Evolutionary conservation across 2,113 vertebrate genomes (phyloP), one percentile per base, ranked within the genome.

Genomic region (Scytalopus superciliaris): DNA sequence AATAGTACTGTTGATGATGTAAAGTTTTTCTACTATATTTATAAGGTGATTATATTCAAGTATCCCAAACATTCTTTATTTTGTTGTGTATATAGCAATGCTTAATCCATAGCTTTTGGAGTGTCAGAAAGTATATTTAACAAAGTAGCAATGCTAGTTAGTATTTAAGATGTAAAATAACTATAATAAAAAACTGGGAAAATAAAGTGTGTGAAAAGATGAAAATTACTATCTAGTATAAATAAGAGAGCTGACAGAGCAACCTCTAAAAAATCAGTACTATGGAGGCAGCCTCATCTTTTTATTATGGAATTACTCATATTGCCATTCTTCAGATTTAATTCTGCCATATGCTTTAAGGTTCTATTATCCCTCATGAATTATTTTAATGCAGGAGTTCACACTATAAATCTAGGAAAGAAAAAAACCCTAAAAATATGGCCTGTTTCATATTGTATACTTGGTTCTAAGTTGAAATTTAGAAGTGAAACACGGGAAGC

Each of bases 221-320:
- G 64, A 79, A 86, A 94, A 84, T 84, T 88, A 69, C 45, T 94
- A 4, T 89, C 76, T 37, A 25, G 40, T 81, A 94, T 85, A 92
- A 89, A 89, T 93, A 87, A 93, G 35, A 28, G 64, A 94, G 49
- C 56, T 7, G 14, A 70, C 35, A 89, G 62, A 87, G 28, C 37
- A 81, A 70, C 56, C 81, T 94, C 35, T 87, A 56, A 87, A 59
- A 84, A 87, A 67, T 84, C 39, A 80, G 91, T 55, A 45, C 39
- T 70, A 42, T 66, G 69, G 64, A 86, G 39, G 52, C 44, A 90
- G 31, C 23, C 42, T 75, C 63, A 75, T 83, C 19, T 64, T 94
- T 93, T 96, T 92, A 86, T 92, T 80, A 66, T 79, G 39, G 40
- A 92, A 89, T 94, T 78, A 83, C n/a, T 96, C 73, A 66, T 81